Evolutionary conservation across 2,113 vertebrate genomes (phyloP), one percentile per base, ranked within the genome.

Genomic region (Hypomesus transpacificus): DNA sequence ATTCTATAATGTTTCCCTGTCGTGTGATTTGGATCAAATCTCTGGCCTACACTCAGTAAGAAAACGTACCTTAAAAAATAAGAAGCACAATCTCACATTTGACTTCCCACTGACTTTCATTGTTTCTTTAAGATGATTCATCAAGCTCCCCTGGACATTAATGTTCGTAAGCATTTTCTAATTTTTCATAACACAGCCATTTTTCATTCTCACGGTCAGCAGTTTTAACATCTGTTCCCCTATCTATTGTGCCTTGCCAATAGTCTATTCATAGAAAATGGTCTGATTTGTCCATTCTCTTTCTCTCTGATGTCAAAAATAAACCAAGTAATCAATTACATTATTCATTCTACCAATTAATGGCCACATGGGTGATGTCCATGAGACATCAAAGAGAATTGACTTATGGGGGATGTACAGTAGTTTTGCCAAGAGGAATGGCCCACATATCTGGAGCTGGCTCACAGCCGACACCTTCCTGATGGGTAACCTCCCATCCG

Each of bases 181-280:
- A 70, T 79, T 82, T 71, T 72, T 79, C 73, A 66, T 66, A 71
- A 76, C 31, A 11, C 59, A 61, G 70, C 67, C 31, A 64, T 51
- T 81, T 63, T 62, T 68, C 61, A 63, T 69, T 82, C 70, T 77
- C 20, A 14, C 46, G 54, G 56, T 84, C 70, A 80, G 75, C 82
- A 84, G 24, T 77, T 84, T 75, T 31, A 75, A 75, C 73, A 83
- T 78, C 81, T 83, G 81, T 71, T 76, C 58, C 56, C 69, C 58
- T 66, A 77, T 70, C 51, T 66, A 69, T 58, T 68, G 54, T 68
- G 17, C 59, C 61, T n/a, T 28, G 56, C 20, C 57, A 20, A 66
- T 14, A 64, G 50, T 64, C 69, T 70, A 39, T 65, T 70, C 67
- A 75, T 69, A 28, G 59, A 18, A 63, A 51, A 65, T 18, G 59